phyloP scores from a whole-genome alignment of 2,888 invertebrate species.

The Zaprionus lineosus region DNA sequence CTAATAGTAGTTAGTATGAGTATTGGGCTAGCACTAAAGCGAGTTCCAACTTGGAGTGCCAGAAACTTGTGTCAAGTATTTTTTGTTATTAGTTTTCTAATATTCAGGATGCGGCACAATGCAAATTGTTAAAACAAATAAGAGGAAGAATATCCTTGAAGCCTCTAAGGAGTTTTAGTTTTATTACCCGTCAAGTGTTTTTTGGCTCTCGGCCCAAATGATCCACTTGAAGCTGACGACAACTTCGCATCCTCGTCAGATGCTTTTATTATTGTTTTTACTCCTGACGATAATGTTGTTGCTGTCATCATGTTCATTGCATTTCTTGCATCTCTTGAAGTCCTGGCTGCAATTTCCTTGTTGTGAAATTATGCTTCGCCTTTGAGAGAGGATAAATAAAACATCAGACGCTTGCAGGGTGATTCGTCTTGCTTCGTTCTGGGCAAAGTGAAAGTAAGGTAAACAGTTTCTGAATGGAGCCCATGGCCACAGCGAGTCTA shows the following conservation, averaged over 20 bases:
- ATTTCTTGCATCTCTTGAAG: conserved; percentile 70
- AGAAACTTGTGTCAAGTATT: no score
- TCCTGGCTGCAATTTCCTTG: conserved; percentile 70
- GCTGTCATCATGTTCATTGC: conserved; percentile 63
- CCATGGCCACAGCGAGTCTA: conserved; percentile 15
- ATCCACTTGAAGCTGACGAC: conserved; percentile 32
- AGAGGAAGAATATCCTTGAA: no score
- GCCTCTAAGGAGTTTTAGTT: conserved; percentile 12
- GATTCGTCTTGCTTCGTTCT: conserved; percentile 16
- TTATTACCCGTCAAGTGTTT: conserved; percentile 21
- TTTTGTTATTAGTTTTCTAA: no score
- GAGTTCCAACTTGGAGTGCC: no score
- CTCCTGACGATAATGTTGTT: conserved; percentile 11
- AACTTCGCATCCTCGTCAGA: conserved; percentile 14
- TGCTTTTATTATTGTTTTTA: conserved; percentile 26
- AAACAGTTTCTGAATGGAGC: conserved; percentile 51
- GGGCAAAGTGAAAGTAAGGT: conserved; percentile 55
- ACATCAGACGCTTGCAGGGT: conserved; percentile 29
- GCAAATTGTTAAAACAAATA: no score
- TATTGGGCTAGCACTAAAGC: no score
- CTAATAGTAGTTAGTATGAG: no score
- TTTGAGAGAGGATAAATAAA: conserved; percentile 54
- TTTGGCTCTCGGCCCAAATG: conserved; percentile 24
- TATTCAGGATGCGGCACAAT: no score
- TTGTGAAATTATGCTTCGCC: conserved; percentile 70